Conservation (phyloP, 1,140 invertebrate genomes). For the Drosophila orosa region DNA sequence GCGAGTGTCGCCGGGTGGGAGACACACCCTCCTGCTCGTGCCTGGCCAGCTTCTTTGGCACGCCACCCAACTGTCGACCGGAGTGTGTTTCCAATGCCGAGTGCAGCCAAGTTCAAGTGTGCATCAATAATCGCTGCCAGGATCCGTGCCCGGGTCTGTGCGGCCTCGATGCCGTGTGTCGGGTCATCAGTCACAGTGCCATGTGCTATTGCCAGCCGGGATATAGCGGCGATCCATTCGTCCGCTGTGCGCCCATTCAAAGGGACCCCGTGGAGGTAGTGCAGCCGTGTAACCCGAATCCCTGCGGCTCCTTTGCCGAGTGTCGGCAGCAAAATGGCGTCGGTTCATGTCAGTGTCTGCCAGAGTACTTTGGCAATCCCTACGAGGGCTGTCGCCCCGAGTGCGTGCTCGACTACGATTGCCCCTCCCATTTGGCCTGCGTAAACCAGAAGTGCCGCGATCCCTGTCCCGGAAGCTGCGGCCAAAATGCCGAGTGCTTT, state of each 20-base stretch:
- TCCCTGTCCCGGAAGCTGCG: constrained; percentile 86
- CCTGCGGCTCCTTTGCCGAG: constrained; percentile 86
- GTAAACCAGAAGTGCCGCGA: constrained; percentile 87
- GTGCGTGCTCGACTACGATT: constrained; percentile 86
- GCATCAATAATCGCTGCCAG: constrained; percentile 87
- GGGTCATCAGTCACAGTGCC: constrained; percentile 90
- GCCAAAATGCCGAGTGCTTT: constrained; percentile 89
- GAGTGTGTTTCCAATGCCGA: constrained; percentile 89
- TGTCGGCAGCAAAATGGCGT: constrained; percentile 85
- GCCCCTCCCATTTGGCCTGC: constrained; percentile 85
- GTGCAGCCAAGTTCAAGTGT: constrained; percentile 87
- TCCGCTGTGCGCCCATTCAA: constrained; percentile 84
- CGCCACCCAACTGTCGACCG: constrained; percentile 88
- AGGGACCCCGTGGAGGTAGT: constrained; percentile 78
- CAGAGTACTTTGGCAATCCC: constrained; percentile 86
- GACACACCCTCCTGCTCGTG: constrained; percentile 87
- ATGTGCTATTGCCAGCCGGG: constrained; percentile 88
- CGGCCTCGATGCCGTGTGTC: constrained; percentile 89
- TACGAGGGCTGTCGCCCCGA: constrained; percentile 87
- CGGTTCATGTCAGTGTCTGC: constrained; percentile 85
- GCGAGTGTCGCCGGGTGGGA: constrained; percentile 87
- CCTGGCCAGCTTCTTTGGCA: constrained; percentile 87
- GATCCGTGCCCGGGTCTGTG: constrained; percentile 92
- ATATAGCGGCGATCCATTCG: constrained; percentile 90
- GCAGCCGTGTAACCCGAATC: constrained; percentile 86